Evolutionary conservation across 2,113 vertebrate genomes (phyloP).

Genomic region (Corythaixoides concolor): DNA sequence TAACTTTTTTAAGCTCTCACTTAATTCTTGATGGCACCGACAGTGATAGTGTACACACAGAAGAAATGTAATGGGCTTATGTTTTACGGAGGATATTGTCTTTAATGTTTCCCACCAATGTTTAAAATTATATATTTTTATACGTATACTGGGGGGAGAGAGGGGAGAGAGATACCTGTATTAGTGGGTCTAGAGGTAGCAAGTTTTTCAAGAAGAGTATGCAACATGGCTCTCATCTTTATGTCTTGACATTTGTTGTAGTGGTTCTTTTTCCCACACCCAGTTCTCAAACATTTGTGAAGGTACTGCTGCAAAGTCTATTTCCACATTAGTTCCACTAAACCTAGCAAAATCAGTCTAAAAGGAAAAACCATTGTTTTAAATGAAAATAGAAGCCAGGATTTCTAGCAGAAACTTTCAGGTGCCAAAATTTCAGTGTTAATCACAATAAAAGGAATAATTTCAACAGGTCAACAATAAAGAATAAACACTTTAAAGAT

Average conservation of each 20-base stretch:
- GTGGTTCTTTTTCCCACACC: slow-evolving; percentile 92
- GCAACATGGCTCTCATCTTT: slow-evolving; percentile 82
- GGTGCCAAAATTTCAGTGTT: neutral
- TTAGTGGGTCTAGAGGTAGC: slow-evolving; percentile 90
- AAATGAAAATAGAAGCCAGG: neutral
- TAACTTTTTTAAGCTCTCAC: no score
- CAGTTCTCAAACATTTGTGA: slow-evolving; percentile 98
- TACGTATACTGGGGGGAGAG: neutral
- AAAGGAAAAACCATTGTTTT: neutral
- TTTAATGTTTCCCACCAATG: neutral
- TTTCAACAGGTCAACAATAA: neutral
- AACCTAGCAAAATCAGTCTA: slow-evolving; percentile 91
- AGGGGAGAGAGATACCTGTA: slow-evolving; percentile 78
- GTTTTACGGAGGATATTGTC: neutral
- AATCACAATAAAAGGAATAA: neutral
- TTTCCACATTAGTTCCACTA: slow-evolving; percentile 93
- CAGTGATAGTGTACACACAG: neutral
- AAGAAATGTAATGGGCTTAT: neutral
- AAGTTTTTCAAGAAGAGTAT: slow-evolving; percentile 83
- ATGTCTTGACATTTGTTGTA: slow-evolving; percentile 89
- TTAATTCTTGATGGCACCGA: no score
- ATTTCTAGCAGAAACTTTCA: neutral
- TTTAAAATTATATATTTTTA: neutral
- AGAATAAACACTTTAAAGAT: neutral
- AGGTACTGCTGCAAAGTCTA: slow-evolving; percentile 93